Conservation (phyloP, 2,797 vertebrate genomes). For the Cossypha caffra region DNA sequence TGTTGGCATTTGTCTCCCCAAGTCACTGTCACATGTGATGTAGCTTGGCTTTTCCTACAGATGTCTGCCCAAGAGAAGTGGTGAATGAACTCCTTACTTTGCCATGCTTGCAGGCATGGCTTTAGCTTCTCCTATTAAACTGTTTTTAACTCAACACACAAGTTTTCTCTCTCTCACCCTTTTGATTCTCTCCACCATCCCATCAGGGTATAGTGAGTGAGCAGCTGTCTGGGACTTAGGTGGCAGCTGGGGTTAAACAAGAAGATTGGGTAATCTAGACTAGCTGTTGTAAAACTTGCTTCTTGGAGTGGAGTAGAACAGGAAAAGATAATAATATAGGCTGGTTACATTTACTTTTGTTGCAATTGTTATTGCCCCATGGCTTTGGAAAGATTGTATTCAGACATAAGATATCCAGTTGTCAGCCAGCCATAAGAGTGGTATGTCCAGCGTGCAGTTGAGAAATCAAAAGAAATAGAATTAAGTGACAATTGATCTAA, state of each 20-base stretch:
- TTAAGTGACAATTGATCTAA: not conserved
- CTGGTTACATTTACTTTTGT: not conserved
- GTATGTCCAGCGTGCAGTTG: not conserved
- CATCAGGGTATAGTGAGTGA: not conserved
- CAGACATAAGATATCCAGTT: not conserved
- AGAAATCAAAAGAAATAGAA: not conserved
- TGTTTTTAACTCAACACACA: not conserved
- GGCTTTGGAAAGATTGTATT: not conserved
- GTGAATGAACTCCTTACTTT: not conserved
- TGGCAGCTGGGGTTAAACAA: not conserved
- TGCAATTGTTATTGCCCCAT: not conserved
- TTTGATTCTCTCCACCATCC: not conserved
- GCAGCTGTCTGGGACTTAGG: not conserved
- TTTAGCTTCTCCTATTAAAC: not conserved
- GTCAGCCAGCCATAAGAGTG: not conserved
- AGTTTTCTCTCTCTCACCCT: not conserved
- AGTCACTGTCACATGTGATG: too few species aligned
- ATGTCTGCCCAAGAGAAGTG: not conserved
- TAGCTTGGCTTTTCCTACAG: not conserved
- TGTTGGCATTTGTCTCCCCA: not conserved
- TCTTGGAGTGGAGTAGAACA: not conserved
- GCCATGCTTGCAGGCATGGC: too few species aligned
- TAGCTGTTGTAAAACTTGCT: not conserved
- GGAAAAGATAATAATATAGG: not conserved
- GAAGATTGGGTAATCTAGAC: not conserved